Base-by-base conservation (phyloP, 2,113 vertebrate genomes). In the Martes martes region DNA sequence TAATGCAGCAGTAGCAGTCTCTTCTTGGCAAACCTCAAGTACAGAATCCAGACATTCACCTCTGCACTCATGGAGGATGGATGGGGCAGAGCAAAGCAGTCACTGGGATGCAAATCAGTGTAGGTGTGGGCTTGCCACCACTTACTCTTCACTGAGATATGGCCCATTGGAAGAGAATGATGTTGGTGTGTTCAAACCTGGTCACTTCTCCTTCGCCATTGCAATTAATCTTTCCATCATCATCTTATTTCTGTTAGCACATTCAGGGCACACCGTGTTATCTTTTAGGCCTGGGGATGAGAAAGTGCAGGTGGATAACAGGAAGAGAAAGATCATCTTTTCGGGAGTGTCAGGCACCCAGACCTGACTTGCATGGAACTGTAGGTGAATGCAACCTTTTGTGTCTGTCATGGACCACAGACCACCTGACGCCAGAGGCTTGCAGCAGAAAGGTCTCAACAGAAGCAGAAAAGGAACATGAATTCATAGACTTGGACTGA, bases 271-370 rank as follows among this genome's bases (percentile, higher is more conserved):
- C 6, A 98, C 45, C 93, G 96, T 23, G 11, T 97, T 98, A 42
- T 98, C 97, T 85, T 97, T 97, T 11, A 93, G 6, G 14, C 47
- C 95, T 13, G 86, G 73, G 8, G 83, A 24, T 59, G 98, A 92
- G 42, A 98, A 98, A 76, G 57, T 23, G 33, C 97, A 98, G 63
- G 97, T 90, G 6, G 97, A 97, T 71, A 97, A 78, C 26, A 97
- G 45, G 19, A 97, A 83, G 36, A 98, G 97, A 39, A 61, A 74
- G 19, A 83, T 81, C 97, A 98, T 97, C 21, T 28, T 97, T 11
- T 31, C 63, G 31, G 74, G 71, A 36, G 45, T 79, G 19, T 85
- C 16, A 11, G 98, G 97, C 2, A 97, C 96, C 96, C 97, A 98
- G 26, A 89, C 23, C 5, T 95, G 96, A 21, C 97, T 97, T 1